Evolutionary conservation across 1,140 invertebrate species (phyloP).

Genomic region (Drosophila oshimai): DNA sequence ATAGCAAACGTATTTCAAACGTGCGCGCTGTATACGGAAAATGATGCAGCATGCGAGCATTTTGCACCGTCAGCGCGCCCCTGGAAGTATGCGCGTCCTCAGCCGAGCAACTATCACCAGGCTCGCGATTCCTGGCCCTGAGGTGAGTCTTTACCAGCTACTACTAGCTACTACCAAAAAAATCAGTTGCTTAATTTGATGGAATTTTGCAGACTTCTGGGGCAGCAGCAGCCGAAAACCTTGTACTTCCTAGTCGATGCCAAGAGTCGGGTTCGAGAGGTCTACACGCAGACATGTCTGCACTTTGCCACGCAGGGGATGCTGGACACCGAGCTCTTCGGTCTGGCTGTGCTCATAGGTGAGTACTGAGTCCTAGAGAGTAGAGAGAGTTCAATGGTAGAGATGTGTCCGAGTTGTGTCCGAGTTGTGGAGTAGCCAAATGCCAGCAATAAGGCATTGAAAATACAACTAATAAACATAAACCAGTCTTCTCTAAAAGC

Average conservation of each 20-base stretch:
- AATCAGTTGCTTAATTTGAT: background rate
- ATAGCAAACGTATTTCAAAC: conserved; percentile 80
- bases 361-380: conserved; percentile 71
- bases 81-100: conserved; percentile 83
- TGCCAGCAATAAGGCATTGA: conserved; percentile 64
- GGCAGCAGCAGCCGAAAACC: conserved; percentile 82
- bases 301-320: conserved; percentile 90
- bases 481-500: conserved; percentile 78
- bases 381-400: too few relatives aligned
- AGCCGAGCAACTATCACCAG: conserved; percentile 82
- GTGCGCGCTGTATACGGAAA: conserved; percentile 81
- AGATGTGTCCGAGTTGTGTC: conserved; percentile 4
- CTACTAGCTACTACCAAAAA: too few relatives aligned
- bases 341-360: conserved; percentile 91
- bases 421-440: conserved; percentile 44
- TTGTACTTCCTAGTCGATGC: conserved; percentile 85
- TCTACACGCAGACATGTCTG: conserved; percentile 91
- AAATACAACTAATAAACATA: conserved; percentile 81
- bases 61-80: conserved; percentile 83
- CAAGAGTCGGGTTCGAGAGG: conserved; percentile 92
- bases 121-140: conserved; percentile 82
- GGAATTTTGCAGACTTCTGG: conserved; percentile 68
- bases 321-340: conserved; percentile 92
- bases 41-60: conserved; percentile 83
- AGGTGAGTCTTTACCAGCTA: conserved; percentile 64